Evolutionary conservation across 2,888 invertebrate species (phyloP).

Genomic region (Dysmachus trigonus): DNA sequence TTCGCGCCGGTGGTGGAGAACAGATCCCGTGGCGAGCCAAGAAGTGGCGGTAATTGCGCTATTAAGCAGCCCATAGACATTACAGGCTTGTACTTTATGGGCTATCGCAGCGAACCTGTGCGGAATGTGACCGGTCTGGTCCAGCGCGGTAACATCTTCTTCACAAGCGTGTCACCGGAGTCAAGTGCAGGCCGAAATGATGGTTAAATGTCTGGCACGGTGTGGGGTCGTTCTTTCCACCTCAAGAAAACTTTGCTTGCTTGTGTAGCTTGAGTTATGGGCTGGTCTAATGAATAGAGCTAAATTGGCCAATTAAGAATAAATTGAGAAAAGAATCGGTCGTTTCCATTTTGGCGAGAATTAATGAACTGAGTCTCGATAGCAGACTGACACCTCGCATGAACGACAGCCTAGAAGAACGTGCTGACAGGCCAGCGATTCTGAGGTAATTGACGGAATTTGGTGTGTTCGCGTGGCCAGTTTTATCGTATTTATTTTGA

Average conservation of each 20-base stretch:
- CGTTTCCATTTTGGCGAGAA: not conserved
- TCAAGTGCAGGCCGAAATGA: not conserved
- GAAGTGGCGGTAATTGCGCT: slow-evolving; percentile 33
- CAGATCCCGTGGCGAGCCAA: slow-evolving; percentile 14
- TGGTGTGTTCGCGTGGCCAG: not conserved
- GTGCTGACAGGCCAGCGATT: not conserved
- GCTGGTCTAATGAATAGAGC: slow-evolving; percentile 15
- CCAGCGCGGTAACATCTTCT: slow-evolving; percentile 15
- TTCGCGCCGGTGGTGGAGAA: not conserved
- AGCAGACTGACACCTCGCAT: not conserved
- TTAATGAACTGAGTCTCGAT: not conserved
- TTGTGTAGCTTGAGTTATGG: not conserved
- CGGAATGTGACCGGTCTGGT: slow-evolving; percentile 9
- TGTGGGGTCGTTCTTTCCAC: slow-evolving; percentile 14
- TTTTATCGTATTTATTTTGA: not conserved
- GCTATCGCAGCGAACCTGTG: not conserved
- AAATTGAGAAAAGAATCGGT: slow-evolving; percentile 21
- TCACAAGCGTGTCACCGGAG: slow-evolving; percentile 25
- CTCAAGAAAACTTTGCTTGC: not conserved
- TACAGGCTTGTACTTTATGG: slow-evolving; percentile 4
- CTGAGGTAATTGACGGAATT: not conserved
- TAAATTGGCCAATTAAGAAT: slow-evolving; percentile 29
- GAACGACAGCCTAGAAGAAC: not conserved
- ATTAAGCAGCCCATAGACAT: slow-evolving; percentile 15
- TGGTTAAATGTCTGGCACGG: not conserved